phyloP scores from a whole-genome alignment of 2,888 invertebrate genomes.

The Lasioglossum malachurum region DNA sequence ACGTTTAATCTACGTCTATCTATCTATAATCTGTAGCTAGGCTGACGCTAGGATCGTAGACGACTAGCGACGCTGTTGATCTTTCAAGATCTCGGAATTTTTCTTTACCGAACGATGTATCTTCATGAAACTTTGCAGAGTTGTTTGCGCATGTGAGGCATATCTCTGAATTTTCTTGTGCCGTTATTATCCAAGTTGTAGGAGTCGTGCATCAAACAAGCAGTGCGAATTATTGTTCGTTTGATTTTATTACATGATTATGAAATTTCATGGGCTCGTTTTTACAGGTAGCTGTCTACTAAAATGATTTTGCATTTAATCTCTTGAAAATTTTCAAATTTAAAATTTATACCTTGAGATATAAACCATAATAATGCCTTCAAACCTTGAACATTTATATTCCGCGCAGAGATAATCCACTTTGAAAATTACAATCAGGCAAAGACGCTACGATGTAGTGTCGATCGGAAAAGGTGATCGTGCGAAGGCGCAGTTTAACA shows the following conservation, averaged over 20 bases:
- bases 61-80: background rate
- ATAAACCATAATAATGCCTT: too few species aligned
- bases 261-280: too few species aligned
- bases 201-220: too few species aligned
- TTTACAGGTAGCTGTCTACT: background rate
- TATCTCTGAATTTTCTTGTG: background rate
- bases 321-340: background rate
- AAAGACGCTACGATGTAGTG: background rate
- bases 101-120: background rate
- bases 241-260: too few species aligned
- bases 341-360: background rate
- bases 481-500: background rate
- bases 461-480: background rate
- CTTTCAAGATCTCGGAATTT: background rate
- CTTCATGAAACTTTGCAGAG: background rate
- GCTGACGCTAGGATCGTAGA: background rate
- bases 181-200: too few species aligned
- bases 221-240: too few species aligned
- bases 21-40: conserved; percentile 5
- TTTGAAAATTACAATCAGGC: background rate
- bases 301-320: background rate
- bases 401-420: background rate
- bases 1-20: conserved; percentile 6
- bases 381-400: background rate
- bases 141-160: background rate